These are phyloP conservation scores for Malurus alboscapulatus DNA, from an alignment of 2,113 vertebrate genomes.

Conservation along the genomic window DNA sequence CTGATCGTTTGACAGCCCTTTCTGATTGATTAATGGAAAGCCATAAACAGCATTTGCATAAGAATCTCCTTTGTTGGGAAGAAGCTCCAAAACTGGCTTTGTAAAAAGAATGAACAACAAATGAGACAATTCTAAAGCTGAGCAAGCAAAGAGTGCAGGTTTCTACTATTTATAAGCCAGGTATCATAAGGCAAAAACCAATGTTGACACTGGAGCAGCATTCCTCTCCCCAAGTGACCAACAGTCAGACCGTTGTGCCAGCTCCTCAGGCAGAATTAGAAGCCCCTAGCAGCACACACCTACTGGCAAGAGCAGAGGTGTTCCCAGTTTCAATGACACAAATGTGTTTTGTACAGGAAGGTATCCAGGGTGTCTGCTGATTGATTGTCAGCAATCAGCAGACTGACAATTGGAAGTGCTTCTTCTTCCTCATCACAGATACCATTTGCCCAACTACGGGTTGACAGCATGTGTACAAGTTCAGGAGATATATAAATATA, in stretches of 20 bases:
- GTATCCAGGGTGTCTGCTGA: background rate
- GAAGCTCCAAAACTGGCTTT: background rate
- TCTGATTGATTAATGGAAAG: slow-evolving; percentile 13
- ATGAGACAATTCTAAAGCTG: background rate
- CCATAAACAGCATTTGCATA: background rate
- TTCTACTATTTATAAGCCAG: background rate
- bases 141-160: background rate
- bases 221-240: background rate
- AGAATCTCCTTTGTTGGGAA: background rate
- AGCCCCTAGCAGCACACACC: background rate
- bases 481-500: background rate
- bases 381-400: too few species aligned
- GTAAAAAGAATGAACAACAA: background rate
- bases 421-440: background rate
- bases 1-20: background rate
- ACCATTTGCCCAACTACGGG: background rate
- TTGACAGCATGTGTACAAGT: accelerated
- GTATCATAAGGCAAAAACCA: background rate
- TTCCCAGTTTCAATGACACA: background rate
- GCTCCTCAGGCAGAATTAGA: background rate
- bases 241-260: background rate
- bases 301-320: background rate
- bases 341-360: background rate
- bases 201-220: slow-evolving; percentile 28
- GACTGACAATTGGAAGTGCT: background rate